Percentiles rank a stretch among this genome's conserved stretches.
These are phyloP conservation scores for Hofmannophila pseudospretella DNA, from an alignment of 2,888 invertebrate species.

Conservation along the genomic window DNA sequence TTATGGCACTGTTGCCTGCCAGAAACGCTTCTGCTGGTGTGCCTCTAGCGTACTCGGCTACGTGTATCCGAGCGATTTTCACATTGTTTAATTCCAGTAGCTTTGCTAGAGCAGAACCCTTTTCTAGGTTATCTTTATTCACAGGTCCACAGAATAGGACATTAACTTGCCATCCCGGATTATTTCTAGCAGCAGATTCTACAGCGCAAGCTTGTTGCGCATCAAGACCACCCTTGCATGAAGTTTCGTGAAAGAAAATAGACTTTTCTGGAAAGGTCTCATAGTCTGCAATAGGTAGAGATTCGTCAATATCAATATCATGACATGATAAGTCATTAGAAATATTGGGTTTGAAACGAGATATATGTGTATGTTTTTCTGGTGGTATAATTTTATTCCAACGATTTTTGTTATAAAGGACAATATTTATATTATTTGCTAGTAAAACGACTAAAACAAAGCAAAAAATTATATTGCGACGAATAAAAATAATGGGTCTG, in stretches of 20 bases:
- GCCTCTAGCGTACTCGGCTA: slow-evolving; percentile 64
- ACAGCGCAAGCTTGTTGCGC: slow-evolving; percentile 80
- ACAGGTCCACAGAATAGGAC: slow-evolving; percentile 22
- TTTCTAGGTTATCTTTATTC: neutral
- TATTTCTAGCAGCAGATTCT: slow-evolving; percentile 78
- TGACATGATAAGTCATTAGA: neutral
- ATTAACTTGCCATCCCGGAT: slow-evolving; percentile 72
- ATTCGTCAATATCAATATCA: neutral
- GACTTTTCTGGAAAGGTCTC: slow-evolving; percentile 26
- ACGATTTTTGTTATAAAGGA: no score
- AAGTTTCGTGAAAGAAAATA: slow-evolving; percentile 80
- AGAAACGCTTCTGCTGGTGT: slow-evolving; percentile 77
- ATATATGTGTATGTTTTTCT: neutral
- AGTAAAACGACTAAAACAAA: no score
- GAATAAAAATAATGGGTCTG: no score
- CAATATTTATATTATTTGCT: no score
- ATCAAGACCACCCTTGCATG: slow-evolving; percentile 64
- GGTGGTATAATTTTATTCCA: neutral
- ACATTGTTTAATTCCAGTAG: neutral
- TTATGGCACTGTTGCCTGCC: slow-evolving; percentile 51
- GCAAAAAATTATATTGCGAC: no score
- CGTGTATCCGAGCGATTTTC: slow-evolving; percentile 22
- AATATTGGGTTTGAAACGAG: no score
- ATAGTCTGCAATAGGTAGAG: neutral
- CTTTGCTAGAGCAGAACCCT: neutral